These are phyloP conservation scores for Palaemon carinicauda DNA, from an alignment of 1,140 invertebrate genomes.

Conservation along the genomic window DNA sequence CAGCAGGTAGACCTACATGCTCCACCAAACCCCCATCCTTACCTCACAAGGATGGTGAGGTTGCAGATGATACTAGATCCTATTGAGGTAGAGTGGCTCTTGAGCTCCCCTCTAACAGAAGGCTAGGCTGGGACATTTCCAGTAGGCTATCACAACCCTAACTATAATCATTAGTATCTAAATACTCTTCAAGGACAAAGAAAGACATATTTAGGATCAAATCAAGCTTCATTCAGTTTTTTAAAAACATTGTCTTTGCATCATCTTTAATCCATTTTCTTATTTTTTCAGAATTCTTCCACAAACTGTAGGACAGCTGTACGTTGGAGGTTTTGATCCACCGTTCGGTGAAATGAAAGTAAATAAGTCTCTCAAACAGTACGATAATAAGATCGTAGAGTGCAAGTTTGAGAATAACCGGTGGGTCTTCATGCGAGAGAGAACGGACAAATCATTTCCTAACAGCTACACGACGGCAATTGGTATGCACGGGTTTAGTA, in stretches of 20 bases:
- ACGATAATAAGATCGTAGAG: constrained; percentile 96
- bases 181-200: no score
- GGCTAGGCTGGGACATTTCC: no score
- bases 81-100: no score
- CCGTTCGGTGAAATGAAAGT: constrained; percentile 81
- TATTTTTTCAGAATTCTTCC: constrained; percentile 72
- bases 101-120: no score
- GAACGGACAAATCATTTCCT: constrained; percentile 97
- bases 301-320: constrained; percentile 80
- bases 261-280: not conserved
- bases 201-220: not conserved
- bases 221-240: constrained; percentile 59
- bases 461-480: constrained; percentile 85
- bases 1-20: no score
- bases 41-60: no score
- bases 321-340: constrained; percentile 75
- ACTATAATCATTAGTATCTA: no score
- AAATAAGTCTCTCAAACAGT: constrained; percentile 77
- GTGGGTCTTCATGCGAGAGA: constrained; percentile 96
- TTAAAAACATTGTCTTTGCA: no score
- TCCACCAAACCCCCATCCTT: no score
- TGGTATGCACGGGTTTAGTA: constrained; percentile 68
- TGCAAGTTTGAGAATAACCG: constrained; percentile 78
- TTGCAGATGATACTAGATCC: no score
- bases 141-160: no score